Conservation (phyloP, 1,140 invertebrate genomes). For the Ooceraea biroi region DNA sequence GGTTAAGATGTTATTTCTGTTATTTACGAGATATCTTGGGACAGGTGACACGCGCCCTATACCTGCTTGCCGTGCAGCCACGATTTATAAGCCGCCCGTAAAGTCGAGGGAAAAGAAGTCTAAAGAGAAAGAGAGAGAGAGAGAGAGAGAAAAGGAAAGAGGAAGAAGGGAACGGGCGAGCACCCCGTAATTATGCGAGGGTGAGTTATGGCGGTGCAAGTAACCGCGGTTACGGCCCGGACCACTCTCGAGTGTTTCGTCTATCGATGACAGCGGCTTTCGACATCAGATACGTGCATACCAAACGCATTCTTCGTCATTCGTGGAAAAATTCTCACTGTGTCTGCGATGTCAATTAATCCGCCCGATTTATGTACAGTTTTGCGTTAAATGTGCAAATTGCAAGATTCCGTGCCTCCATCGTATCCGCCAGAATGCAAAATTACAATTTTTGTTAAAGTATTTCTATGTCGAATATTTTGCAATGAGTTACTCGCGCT, state of each 20-base stretch:
- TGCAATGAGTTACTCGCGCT: neutral
- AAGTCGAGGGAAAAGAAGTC: neutral
- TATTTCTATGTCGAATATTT: neutral
- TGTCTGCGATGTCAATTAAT: slow-evolving; percentile 34
- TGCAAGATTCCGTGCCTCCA: slow-evolving; percentile 11
- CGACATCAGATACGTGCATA: slow-evolving; percentile 42
- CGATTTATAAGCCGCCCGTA: slow-evolving; percentile 62
- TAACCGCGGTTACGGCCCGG: slow-evolving; percentile 71
- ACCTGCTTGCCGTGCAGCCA: slow-evolving; percentile 63
- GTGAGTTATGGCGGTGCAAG: slow-evolving; percentile 79
- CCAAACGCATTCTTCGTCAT: slow-evolving; percentile 50
- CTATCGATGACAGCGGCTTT: slow-evolving; percentile 63
- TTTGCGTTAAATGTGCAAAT: slow-evolving; percentile 39
- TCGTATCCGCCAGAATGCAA: slow-evolving; percentile 23
- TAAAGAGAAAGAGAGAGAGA: slow-evolving; percentile 19
- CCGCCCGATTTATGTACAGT: slow-evolving; percentile 7
- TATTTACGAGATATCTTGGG: slow-evolving; percentile 78
- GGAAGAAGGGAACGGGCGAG: slow-evolving; percentile 7
- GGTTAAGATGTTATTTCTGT: slow-evolving; percentile 78
- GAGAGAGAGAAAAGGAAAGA: neutral
- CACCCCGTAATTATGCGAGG: slow-evolving; percentile 79
- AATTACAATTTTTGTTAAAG: slow-evolving; percentile 31
- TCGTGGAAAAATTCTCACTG: slow-evolving; percentile 24
- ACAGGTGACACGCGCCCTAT: slow-evolving; percentile 79
- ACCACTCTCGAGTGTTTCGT: slow-evolving; percentile 48